A percentile compares a stretch with the other conserved stretches of the same genome.
phyloP scores from a whole-genome alignment of 2,797 vertebrate genomes.

The Sebastes nivosus region DNA sequence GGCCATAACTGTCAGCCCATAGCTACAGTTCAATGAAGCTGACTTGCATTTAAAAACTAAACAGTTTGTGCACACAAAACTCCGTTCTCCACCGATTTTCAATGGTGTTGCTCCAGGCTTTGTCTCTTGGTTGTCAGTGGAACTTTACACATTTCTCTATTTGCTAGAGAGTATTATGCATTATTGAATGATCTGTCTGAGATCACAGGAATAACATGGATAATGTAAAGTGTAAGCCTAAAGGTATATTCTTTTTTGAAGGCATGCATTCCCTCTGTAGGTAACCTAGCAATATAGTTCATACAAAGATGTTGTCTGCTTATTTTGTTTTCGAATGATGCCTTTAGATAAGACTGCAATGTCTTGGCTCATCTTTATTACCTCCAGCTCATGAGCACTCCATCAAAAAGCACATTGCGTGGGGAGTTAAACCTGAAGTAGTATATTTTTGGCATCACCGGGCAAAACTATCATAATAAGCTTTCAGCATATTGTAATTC shows the following conservation, averaged over 20 bases:
- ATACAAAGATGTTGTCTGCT: background rate
- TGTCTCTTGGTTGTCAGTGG: slow-evolving; percentile 7
- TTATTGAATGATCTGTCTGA: slow-evolving; percentile 15
- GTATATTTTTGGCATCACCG: too few relatives aligned
- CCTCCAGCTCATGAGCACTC: background rate
- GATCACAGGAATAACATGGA: background rate
- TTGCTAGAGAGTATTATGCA: background rate
- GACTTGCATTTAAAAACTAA: slow-evolving; percentile 51
- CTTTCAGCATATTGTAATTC: too few relatives aligned
- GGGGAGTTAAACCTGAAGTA: background rate
- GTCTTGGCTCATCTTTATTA: slow-evolving; percentile 7
- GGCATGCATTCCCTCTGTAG: background rate
- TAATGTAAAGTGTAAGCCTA: background rate
- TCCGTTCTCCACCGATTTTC: slow-evolving; percentile 11
- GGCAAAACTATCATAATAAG: too few relatives aligned
- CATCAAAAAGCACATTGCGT: slow-evolving; percentile 16
- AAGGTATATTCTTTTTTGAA: background rate
- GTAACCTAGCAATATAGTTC: background rate
- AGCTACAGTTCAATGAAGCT: slow-evolving; percentile 23
- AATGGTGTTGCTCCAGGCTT: background rate
- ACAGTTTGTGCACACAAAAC: slow-evolving; percentile 11
- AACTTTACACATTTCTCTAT: background rate
- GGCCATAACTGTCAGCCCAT: slow-evolving; percentile 21
- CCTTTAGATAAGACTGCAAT: slow-evolving; percentile 14
- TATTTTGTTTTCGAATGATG: slow-evolving; percentile 9